Conservation (phyloP, 2,113 vertebrate genomes). For the Merops nubicus region DNA sequence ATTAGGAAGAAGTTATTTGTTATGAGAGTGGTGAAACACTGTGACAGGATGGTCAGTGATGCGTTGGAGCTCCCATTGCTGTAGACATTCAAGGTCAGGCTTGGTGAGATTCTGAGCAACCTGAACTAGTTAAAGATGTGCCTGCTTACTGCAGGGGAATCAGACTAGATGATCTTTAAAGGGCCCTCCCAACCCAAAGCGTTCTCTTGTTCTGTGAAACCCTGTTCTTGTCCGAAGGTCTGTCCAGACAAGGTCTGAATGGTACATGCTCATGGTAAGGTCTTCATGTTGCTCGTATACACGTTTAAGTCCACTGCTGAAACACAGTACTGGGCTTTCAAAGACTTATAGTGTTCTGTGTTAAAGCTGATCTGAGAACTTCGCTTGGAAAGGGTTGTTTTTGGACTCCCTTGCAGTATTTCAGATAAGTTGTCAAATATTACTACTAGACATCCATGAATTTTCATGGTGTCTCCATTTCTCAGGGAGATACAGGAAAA, state of each 20-base stretch:
- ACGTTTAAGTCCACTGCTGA: not conserved
- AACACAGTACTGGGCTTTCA: not conserved
- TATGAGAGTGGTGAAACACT: no score
- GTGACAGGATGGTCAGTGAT: no score
- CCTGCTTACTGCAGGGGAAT: no score
- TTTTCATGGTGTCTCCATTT: slow-evolving; percentile 1
- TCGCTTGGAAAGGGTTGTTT: not conserved
- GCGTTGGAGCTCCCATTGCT: no score
- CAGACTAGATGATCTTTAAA: no score
- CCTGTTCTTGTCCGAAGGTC: not conserved
- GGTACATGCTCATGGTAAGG: accelerated
- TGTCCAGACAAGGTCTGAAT: not conserved
- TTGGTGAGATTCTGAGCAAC: no score
- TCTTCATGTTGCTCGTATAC: not conserved
- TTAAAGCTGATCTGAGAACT: not conserved
- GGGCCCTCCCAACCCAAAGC: no score
- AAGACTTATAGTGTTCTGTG: not conserved
- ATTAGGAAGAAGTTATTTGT: no score
- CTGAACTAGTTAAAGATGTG: no score
- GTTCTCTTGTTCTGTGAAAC: no score
- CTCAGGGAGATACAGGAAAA: not conserved
- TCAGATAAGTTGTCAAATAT: not conserved
- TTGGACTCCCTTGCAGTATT: not conserved
- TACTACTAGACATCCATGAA: not conserved
- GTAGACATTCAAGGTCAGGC: no score